Evolutionary conservation across 2,113 vertebrate genomes (phyloP).

Genomic region (Paralichthys olivaceus): DNA sequence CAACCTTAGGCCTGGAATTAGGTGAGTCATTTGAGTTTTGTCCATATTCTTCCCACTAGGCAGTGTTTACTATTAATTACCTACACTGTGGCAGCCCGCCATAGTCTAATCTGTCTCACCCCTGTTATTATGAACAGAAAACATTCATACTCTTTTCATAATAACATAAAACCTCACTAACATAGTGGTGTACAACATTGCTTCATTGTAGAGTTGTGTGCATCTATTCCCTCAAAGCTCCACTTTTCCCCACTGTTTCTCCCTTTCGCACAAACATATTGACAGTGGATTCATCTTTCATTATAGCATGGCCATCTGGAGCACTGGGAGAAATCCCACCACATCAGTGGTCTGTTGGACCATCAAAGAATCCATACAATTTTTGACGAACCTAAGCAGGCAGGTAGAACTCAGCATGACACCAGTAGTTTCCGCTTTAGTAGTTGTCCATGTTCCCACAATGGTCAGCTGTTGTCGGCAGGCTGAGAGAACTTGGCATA

Average conservation of each 20-base stretch:
- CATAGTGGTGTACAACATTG: neutral
- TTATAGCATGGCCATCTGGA: neutral
- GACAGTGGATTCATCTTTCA: neutral
- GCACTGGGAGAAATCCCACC: neutral
- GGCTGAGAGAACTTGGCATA: neutral
- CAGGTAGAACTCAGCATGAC: neutral
- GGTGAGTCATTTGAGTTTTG: slow-evolving; percentile 62
- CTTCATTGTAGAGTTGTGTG: neutral
- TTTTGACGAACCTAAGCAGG: neutral
- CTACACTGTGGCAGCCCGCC: neutral
- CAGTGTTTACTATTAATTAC: neutral
- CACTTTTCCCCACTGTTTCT: too few species aligned
- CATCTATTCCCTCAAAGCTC: neutral
- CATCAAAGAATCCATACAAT: neutral
- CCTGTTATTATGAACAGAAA: neutral
- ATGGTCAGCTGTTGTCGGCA: neutral
- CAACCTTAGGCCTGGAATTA: slow-evolving; percentile 54
- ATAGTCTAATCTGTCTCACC: neutral
- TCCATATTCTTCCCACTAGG: slow-evolving; percentile 58
- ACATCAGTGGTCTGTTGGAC: neutral
- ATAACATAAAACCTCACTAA: too few species aligned
- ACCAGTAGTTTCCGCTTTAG: neutral
- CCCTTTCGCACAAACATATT: neutral
- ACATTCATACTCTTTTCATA: neutral
- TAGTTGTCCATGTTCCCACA: neutral